Evolutionary conservation across 2,888 invertebrate species (phyloP).

Genomic region (Perizoma affinitatum): DNA sequence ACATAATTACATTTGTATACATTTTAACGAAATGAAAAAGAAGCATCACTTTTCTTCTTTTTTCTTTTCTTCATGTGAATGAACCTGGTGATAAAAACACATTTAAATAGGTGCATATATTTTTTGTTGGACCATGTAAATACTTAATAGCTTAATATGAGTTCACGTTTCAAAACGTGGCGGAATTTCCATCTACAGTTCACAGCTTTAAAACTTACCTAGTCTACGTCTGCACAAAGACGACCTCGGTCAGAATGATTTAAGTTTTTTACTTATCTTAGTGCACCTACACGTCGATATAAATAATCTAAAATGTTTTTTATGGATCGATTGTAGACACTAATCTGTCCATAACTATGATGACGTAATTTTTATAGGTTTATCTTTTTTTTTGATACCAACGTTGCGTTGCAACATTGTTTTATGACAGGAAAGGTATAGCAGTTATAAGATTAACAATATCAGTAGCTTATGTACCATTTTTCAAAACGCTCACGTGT

Average conservation of each 20-base stretch:
- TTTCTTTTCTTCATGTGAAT: no score
- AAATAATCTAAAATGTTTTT: slow-evolving; percentile 47
- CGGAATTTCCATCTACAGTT: slow-evolving; percentile 40
- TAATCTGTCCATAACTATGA: slow-evolving; percentile 21
- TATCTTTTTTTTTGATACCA: slow-evolving; percentile 1
- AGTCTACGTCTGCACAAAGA: slow-evolving; percentile 53
- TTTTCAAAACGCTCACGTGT: no score
- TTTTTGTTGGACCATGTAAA: no score
- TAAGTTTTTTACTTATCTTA: slow-evolving; percentile 60
- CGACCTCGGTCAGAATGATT: slow-evolving; percentile 61
- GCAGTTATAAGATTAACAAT: no score
- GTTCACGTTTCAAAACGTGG: slow-evolving; percentile 30
- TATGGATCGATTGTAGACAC: slow-evolving; percentile 41
- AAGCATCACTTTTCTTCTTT: no score
- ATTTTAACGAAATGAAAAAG: no score
- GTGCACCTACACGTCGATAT: slow-evolving; percentile 55
- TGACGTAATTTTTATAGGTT: no score
- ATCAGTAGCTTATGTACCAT: no score
- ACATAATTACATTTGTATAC: no score
- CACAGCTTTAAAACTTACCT: slow-evolving; percentile 34
- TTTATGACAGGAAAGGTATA: background rate
- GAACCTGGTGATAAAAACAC: no score
- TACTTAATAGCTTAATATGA: background rate
- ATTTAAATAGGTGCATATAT: no score
- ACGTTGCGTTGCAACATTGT: slow-evolving; percentile 6